phyloP scores from a whole-genome alignment of 2,888 invertebrate species.

The Drosophila cognata region DNA sequence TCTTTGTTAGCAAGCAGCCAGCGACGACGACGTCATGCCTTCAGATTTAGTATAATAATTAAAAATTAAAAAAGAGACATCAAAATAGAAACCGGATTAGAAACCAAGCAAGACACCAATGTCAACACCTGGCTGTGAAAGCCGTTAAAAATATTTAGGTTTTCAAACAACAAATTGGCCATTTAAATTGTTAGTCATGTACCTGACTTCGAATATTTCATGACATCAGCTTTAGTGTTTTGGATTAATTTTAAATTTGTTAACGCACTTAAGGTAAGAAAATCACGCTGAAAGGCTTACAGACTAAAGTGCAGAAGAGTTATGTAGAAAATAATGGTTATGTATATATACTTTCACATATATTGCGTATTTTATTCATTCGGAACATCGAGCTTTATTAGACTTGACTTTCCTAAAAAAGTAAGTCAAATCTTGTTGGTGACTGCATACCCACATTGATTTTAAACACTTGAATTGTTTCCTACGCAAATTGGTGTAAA shows the following conservation, averaged over 20 bases:
- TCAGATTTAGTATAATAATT: conserved; percentile 59
- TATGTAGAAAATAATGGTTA: background rate
- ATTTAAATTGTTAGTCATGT: background rate
- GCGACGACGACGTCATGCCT: conserved; percentile 67
- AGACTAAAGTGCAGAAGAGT: background rate
- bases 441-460: conserved; percentile 11
- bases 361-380: background rate
- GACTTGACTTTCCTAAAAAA: background rate
- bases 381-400: background rate
- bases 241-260: background rate
- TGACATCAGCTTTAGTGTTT: conserved; percentile 22
- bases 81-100: conserved; percentile 65
- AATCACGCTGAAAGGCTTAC: background rate
- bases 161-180: conserved; percentile 12
- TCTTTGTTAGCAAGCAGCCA: conserved; percentile 46
- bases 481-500: background rate
- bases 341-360: background rate
- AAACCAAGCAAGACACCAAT: conserved; percentile 40
- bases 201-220: conserved; percentile 21
- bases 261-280: background rate
- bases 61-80: conserved; percentile 27
- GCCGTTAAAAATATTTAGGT: conserved; percentile 19
- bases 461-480: background rate
- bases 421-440: background rate
- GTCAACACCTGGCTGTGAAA: conserved; percentile 51